Evolutionary conservation across 2,888 invertebrate species (phyloP), one percentile per base, ranked within the genome.

Genomic region (Galerucella nymphaeae): DNA sequence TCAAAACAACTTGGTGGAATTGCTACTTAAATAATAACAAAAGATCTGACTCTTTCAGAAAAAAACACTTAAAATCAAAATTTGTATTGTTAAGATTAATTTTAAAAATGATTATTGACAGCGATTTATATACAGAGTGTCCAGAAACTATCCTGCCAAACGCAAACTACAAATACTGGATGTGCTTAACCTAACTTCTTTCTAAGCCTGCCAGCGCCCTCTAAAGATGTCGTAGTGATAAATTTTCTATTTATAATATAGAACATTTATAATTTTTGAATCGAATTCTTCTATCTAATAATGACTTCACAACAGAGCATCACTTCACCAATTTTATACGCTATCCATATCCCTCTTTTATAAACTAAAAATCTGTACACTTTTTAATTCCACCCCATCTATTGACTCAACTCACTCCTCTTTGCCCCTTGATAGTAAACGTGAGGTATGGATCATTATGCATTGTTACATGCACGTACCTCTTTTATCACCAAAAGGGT

Each of bases 381-480:
- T 57, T 62, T 69, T 62, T 48, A 70, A 70, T 70, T 69, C 70
- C 70, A 70, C 63, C 70, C 63, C 57, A 61, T 53, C 50, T 70
- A 64, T 61, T 70, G 63, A 70, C 63, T 63, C 53, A 70, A 63
- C 57, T 63, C 62, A 50, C 63, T 62, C 62, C 69, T 45, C 57
- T 58, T 66, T 55, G 13, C 66, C 53, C 66, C 62, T 61, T 38
- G 41, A 41, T 42, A 62, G 16, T 41, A 38, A 38, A 45, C 42
- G 42, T 30, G 38, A 55, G 69, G 42, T 64, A 57, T 45, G 63
- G 42, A 38, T 45, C 23, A 63, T 69, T 63, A 63, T 69, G 63
- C 68, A 63, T 20, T 41, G 16, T 30, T n/a, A 55, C 63, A 70
- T 55, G 18, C 4, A 42, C 61, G 61, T 62, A 42, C 42, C 10